Percentiles rank a stretch among this genome's conserved stretches.
Evolutionary conservation across 2,888 invertebrate species (phyloP).

Genomic region (Pyrochroa serraticornis): DNA sequence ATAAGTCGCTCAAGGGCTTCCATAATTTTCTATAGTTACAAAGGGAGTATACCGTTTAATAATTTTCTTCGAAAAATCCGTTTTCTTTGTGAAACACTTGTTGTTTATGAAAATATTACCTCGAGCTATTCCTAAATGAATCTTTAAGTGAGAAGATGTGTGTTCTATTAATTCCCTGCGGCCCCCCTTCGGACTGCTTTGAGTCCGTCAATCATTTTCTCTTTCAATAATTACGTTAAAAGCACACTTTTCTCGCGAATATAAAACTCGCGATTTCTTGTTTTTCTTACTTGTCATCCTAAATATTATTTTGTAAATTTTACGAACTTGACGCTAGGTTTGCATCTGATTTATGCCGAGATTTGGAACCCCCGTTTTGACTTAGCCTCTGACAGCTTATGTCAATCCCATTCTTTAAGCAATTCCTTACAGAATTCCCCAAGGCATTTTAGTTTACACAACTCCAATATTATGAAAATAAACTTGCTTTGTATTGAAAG

Average conservation of each 20-base stretch:
- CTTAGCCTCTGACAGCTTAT: slow-evolving; percentile 29
- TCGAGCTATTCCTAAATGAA: slow-evolving; percentile 13
- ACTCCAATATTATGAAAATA: slow-evolving; percentile 30
- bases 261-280: neutral
- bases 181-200: slow-evolving; percentile 15
- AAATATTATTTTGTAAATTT: neutral
- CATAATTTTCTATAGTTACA: slow-evolving; percentile 13
- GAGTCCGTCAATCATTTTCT: slow-evolving; percentile 1
- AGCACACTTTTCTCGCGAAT: neutral
- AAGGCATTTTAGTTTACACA: slow-evolving; percentile 31
- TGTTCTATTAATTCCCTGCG: slow-evolving; percentile 17
- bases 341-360: slow-evolving; percentile 29
- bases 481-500: slow-evolving; percentile 16
- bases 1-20: slow-evolving; percentile 7
- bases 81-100: slow-evolving; percentile 18
- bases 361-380: slow-evolving; percentile 20
- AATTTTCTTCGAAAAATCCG: slow-evolving; percentile 13
- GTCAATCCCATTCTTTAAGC: slow-evolving; percentile 33
- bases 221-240: slow-evolving; percentile 7
- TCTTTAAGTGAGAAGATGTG: slow-evolving; percentile 22
- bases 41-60: slow-evolving; percentile 15
- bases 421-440: slow-evolving; percentile 27
- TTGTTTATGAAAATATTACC: slow-evolving; percentile 21
- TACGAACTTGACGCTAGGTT: slow-evolving; percentile 16
- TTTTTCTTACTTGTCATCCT: neutral